These are phyloP conservation scores for Alouatta palliata DNA, from an alignment of 2,113 vertebrate genomes.

Conservation along the genomic window DNA sequence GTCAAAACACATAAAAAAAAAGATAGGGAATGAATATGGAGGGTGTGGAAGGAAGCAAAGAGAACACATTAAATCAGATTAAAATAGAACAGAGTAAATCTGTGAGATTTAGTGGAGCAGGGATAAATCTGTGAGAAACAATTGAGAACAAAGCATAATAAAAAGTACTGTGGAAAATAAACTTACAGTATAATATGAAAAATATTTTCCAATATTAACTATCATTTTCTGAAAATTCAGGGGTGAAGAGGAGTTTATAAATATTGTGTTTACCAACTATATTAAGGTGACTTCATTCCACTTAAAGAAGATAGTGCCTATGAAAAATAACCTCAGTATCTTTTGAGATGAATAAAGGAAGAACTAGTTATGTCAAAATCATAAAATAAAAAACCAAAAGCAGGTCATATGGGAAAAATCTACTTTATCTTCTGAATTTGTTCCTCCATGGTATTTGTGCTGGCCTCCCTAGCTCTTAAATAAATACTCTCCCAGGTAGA, in stretches of 20 bases:
- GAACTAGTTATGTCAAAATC: conserved; percentile 16
- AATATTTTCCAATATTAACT: neutral
- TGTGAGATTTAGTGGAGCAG: neutral
- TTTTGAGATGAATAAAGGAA: conserved; percentile 59
- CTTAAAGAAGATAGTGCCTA: conserved; percentile 4
- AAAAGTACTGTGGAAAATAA: neutral
- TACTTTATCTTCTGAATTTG: conserved; percentile 43
- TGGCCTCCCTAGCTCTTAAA: conserved; percentile 20
- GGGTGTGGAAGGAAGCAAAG: neutral
- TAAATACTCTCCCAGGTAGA: conserved; percentile 65
- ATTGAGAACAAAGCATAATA: neutral
- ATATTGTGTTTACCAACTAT: neutral
- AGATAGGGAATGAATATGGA: neutral
- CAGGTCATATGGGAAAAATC: conserved; percentile 47
- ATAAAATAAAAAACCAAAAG: conserved; percentile 58
- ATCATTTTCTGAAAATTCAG: conserved; percentile 25
- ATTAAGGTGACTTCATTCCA: neutral
- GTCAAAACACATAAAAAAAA: neutral
- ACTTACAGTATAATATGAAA: neutral
- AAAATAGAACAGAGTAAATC: neutral
- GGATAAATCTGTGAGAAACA: neutral
- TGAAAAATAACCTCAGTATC: conserved; percentile 28
- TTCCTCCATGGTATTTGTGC: neutral
- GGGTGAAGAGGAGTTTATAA: neutral
- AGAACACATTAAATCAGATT: neutral